These are phyloP conservation scores for Entomyzon cyanotis DNA, from an alignment of 2,113 vertebrate species.

Conservation along the genomic window DNA sequence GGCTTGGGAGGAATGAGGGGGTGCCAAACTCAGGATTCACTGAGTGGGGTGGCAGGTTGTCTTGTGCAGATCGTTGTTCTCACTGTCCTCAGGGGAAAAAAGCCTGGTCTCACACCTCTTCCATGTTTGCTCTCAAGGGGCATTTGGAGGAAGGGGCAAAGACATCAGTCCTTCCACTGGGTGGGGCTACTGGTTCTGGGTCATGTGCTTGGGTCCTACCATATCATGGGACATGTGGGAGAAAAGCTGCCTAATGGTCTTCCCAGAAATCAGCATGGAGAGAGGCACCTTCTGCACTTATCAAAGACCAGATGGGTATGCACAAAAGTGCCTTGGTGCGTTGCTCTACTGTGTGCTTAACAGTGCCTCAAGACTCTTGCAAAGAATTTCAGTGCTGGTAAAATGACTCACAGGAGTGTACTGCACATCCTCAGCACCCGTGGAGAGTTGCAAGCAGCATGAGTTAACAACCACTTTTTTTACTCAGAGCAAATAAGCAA, in stretches of 20 bases:
- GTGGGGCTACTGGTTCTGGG: not conserved
- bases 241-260: not conserved
- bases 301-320: not conserved
- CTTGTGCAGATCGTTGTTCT: not conserved
- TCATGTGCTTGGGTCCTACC: accelerated
- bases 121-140: not conserved
- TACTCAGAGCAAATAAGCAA: not conserved
- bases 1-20: not conserved
- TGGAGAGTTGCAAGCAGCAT: not conserved
- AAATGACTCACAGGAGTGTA: not conserved
- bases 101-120: not conserved
- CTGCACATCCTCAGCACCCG: not conserved
- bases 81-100: not conserved
- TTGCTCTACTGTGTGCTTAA: not conserved
- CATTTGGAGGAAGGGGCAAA: not conserved
- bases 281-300: not conserved
- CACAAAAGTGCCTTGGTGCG: not conserved
- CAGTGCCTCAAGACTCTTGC: not conserved
- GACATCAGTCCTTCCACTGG: not conserved
- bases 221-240: accelerated
- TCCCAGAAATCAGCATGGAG: not conserved
- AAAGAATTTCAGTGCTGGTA: not conserved
- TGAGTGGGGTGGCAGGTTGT: not conserved
- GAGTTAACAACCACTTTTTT: not conserved
- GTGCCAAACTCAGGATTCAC: not conserved